These are phyloP conservation scores for Oenanthe melanoleuca DNA, from an alignment of 2,113 vertebrate genomes.

Conservation along the genomic window DNA sequence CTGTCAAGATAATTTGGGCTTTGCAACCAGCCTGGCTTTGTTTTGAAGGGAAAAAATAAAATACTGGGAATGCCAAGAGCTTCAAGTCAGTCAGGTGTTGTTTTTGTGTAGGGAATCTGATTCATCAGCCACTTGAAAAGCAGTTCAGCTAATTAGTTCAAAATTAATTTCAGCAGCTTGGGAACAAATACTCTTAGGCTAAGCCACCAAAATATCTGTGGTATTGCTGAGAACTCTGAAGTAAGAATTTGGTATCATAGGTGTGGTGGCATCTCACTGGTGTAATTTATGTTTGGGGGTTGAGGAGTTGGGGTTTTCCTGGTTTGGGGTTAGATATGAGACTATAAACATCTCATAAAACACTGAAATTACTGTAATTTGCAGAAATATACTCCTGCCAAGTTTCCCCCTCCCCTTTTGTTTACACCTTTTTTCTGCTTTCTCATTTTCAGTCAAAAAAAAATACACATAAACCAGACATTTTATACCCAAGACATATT, in stretches of 20 bases:
- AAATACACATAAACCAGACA: background rate
- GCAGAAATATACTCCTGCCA: background rate
- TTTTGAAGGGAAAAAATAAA: background rate
- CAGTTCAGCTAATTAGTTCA: background rate
- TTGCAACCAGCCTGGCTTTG: background rate
- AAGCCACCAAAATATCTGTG: background rate
- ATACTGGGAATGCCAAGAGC: background rate
- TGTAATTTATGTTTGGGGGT: background rate
- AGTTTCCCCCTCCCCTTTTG: background rate
- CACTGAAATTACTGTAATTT: background rate
- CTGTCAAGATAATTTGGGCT: background rate
- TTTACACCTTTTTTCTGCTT: background rate
- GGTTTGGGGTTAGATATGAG: background rate
- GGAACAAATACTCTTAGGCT: background rate
- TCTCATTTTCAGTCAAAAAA: background rate
- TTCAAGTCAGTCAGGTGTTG: background rate
- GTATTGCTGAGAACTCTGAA: background rate
- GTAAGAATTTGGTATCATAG: background rate
- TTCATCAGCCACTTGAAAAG: background rate
- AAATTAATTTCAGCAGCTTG: background rate
- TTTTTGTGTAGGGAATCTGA: background rate
- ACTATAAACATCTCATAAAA: background rate
- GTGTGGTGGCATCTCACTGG: background rate
- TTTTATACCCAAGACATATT: background rate
- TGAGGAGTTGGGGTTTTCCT: rapidly evolving